Evolutionary conservation across 1,140 invertebrate species (phyloP), one percentile per base, ranked within the genome.

Genomic region (Medauroidea extradentata): DNA sequence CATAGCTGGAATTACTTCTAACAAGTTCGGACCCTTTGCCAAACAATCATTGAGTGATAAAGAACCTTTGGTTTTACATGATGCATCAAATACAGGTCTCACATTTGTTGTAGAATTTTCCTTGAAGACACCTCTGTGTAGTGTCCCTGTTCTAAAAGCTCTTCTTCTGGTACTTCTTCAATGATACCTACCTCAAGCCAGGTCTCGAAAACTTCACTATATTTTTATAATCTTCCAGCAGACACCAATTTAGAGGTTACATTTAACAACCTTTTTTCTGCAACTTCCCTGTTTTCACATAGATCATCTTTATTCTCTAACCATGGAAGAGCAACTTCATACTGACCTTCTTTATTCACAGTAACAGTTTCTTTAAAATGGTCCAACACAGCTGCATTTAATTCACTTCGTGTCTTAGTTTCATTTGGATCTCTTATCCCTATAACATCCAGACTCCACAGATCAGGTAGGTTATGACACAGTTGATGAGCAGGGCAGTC

Each of bases 21-120:
- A 65, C 1, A 77, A 58, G 64, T 78, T 77, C 5, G 63, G 60
- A 19, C 73, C 74, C 23, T 69, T 72, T 29, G 73, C 68, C 3
- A 75, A 51, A 57, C 69, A 76, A n/a, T 73, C 56, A 62, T 76
- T 77, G 8, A 75, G 62, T 0, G 73, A 73, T 7, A 67, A 63
- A 14, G 23, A 34, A 13, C 60, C 42, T 55, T 65, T 54, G 65
- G 48, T 1, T 66, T 63, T 64, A n/a, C 52, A 41, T 3, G 71
- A 66, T 1, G 54, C 53, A 16, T 62, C 41, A 23, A 71, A 67
- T 13, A 68, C 57, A 9, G 53, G 48, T 25, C 64, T 52, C 29
- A 75, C 51, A 27, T 48, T 58, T 19, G 69, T 72, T 7, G 66
- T 65, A 68, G 62, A 55, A 70, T 34, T 63, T 21, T 57, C 39